Evolutionary conservation across 2,888 invertebrate genomes (phyloP).

Genomic region (Myathropa florea): DNA sequence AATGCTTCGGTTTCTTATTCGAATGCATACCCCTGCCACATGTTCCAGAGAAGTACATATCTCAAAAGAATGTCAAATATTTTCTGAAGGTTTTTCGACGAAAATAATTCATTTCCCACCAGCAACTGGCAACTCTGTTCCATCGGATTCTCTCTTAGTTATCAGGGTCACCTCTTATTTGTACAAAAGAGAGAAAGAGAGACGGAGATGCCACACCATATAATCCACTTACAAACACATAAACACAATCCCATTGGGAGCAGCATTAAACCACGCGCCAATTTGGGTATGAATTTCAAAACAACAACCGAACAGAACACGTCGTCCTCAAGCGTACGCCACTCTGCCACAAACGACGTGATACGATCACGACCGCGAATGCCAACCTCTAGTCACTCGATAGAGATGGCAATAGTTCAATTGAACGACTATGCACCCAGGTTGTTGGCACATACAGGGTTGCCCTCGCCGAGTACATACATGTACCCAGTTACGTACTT

Average conservation of each 20-base stretch:
- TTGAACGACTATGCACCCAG: neutral
- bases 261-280: slow-evolving; percentile 17
- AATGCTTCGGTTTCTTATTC: too few relatives aligned
- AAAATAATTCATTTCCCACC: too few relatives aligned
- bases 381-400: neutral
- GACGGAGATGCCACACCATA: too few relatives aligned
- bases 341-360: neutral
- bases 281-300: neutral
- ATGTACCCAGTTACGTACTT: neutral
- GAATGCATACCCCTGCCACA: too few relatives aligned
- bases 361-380: slow-evolving; percentile 11
- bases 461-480: neutral
- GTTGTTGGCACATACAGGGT: slow-evolving; percentile 25
- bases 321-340: slow-evolving; percentile 18
- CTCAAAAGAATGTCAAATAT: too few relatives aligned
- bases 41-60: too few relatives aligned
- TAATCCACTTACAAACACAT: neutral
- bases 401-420: slow-evolving; percentile 1
- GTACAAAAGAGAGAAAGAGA: neutral
- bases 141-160: too few relatives aligned
- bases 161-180: neutral
- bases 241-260: neutral
- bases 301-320: neutral
- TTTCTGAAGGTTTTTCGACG: too few relatives aligned
- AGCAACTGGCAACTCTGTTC: too few relatives aligned